phyloP scores from a whole-genome alignment of 2,888 invertebrate genomes.

The Brassicogethes aeneus region DNA sequence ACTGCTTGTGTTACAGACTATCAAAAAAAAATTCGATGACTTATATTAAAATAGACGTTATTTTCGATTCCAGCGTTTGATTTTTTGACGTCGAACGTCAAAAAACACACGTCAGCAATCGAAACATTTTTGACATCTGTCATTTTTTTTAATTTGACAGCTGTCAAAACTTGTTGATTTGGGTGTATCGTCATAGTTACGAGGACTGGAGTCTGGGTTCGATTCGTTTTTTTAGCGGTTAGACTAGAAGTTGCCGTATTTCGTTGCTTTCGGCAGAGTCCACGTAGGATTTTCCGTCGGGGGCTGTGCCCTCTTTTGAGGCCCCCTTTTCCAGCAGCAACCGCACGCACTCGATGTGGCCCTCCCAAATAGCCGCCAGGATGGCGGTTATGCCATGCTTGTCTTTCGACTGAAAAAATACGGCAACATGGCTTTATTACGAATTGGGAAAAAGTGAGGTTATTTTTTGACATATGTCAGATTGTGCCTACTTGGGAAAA shows the following conservation, averaged over 20 bases:
- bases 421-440: constrained; percentile 1
- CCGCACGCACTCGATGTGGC: constrained; percentile 86
- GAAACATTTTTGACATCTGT: too few species aligned
- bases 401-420: constrained; percentile 69
- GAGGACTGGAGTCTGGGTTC: background rate
- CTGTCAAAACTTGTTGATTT: too few species aligned
- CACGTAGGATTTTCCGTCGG: constrained; percentile 78
- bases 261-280: constrained; percentile 89
- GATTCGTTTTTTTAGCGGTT: background rate
- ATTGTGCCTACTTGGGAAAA: background rate
- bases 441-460: too few species aligned
- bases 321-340: constrained; percentile 81
- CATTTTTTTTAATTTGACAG: too few species aligned
- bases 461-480: too few species aligned
- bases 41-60: background rate
- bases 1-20: background rate
- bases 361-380: constrained; percentile 94
- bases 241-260: constrained; percentile 64
- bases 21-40: background rate
- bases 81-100: too few species aligned
- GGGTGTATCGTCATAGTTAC: too few species aligned
- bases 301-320: constrained; percentile 70
- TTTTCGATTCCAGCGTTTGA: too few species aligned
- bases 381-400: constrained; percentile 93
- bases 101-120: too few species aligned